A percentile compares a stretch with the other conserved stretches of the same genome.
Evolutionary conservation across 2,113 vertebrate genomes (phyloP).

Genomic region (Martes martes): DNA sequence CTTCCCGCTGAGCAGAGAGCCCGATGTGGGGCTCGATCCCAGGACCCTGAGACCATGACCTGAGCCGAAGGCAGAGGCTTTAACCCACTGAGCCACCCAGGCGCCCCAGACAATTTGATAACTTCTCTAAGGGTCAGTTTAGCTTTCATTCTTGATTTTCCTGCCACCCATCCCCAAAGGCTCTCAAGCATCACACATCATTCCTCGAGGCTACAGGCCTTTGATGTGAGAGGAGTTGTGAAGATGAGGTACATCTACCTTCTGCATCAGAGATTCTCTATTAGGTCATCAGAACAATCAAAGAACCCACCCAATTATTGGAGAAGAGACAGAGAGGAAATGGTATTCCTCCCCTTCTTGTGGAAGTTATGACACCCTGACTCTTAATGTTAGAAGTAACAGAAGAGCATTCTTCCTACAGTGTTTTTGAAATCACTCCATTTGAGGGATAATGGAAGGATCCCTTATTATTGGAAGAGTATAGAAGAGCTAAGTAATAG

Average conservation of each 20-base stretch:
- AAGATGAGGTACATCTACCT: background rate
- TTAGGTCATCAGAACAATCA: background rate
- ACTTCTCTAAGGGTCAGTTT: background rate
- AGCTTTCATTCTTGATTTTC: background rate
- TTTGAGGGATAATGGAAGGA: background rate
- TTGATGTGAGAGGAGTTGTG: background rate
- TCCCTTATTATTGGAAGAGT: background rate
- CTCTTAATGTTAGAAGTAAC: background rate
- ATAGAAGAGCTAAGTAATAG: background rate
- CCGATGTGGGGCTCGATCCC: too few species aligned
- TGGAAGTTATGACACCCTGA: background rate
- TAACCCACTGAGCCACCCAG: too few species aligned
- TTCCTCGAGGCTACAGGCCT: background rate
- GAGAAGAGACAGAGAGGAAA: background rate
- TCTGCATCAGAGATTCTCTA: background rate
- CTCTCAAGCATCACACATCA: background rate
- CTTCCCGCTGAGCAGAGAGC: too few species aligned
- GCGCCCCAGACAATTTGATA: background rate
- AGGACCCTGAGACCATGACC: too few species aligned
- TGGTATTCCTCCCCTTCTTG: background rate
- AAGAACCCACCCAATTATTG: background rate
- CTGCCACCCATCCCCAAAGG: background rate
- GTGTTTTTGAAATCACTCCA: background rate
- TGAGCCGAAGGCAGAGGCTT: too few species aligned
- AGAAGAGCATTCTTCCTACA: background rate